Base-by-base conservation (phyloP, 2,888 invertebrate species). In the Xanthorhoe spadicearia region DNA sequence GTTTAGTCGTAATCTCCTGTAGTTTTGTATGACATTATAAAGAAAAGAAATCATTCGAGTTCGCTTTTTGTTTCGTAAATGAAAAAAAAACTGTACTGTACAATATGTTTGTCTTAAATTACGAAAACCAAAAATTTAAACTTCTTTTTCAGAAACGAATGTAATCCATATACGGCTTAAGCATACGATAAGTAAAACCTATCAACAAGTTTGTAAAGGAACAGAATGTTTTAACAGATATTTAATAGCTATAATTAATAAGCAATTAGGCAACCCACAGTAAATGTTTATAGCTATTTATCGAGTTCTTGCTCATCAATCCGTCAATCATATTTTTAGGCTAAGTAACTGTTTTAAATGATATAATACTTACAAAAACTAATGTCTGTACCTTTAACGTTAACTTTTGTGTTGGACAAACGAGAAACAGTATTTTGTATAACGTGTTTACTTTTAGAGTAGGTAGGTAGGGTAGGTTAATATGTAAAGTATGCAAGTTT, bases 281-380 rank as follows among this genome's bases (percentile, higher is more conserved):
- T 54, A 15, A 38, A 13, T 43, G 53, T 50, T 61, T 62, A 51
- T 61, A 17, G 19, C 9, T 51, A 58, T 60, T n/a, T 68, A 43
- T 43, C 1, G 38, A 13, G 38, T 13, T 68, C 55, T 61, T 64
- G 53, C 38, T 55, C 55, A 69, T 65, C 58, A 17, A 61, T 56
- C 65, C 48, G 59, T 58, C 72, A 69, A 67, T 64, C 63, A 69
- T 56, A 49, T 51, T 59, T 32, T 60, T 49, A 65, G 64, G 64
- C 35, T 61, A 64, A 61, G 54, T 64, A 65, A 65, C 64, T 59
- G 59, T 59, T 54, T n/a, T 32, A n/a, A 32, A 38, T 28, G 7
- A 23, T 50, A 38, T 19, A 6, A 18, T 43, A n/a, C 23, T 13
- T 9, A 38, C 28, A 54, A 43, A 43, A 43, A 43, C 38, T 43